Evolutionary conservation across 2,797 vertebrate genomes (phyloP).

Genomic region (Lagorchestes hirsutus): DNA sequence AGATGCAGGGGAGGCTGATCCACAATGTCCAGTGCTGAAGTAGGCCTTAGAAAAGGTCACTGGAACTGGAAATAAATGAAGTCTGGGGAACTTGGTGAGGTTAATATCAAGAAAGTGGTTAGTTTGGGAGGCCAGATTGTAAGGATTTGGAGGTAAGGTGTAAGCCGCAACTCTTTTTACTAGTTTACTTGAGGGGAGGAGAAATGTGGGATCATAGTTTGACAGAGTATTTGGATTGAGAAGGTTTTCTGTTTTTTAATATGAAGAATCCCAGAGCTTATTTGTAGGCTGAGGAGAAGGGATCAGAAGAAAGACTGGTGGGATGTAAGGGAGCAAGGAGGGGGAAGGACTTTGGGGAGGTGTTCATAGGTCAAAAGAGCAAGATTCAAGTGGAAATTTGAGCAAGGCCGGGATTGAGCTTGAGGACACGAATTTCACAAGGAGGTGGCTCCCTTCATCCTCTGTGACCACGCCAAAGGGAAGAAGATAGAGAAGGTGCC

Average conservation of each 20-base stretch:
- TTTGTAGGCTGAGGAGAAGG: neutral
- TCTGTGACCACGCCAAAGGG: neutral
- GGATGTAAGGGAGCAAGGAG: neutral
- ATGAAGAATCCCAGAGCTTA: neutral
- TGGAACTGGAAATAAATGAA: neutral
- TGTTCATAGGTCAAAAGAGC: neutral
- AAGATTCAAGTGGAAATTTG: neutral
- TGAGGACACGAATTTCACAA: neutral
- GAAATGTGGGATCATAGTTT: neutral
- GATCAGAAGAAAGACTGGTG: neutral
- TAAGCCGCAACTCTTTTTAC: too few species aligned
- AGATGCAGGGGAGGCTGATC: too few species aligned
- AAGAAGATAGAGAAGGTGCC: neutral
- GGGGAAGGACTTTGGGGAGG: neutral
- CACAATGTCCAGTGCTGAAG: neutral
- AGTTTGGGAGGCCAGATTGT: neutral
- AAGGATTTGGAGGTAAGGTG: neutral
- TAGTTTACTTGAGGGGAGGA: neutral
- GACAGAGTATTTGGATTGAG: neutral
- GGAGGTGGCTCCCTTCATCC: neutral
- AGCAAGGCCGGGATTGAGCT: neutral
- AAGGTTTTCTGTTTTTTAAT: neutral
- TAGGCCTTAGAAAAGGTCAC: neutral
- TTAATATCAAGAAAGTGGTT: neutral
- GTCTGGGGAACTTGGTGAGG: neutral